Evolutionary conservation across 2,113 vertebrate genomes (phyloP), one percentile per base, ranked within the genome.

Genomic region (Gyps fulvus): DNA sequence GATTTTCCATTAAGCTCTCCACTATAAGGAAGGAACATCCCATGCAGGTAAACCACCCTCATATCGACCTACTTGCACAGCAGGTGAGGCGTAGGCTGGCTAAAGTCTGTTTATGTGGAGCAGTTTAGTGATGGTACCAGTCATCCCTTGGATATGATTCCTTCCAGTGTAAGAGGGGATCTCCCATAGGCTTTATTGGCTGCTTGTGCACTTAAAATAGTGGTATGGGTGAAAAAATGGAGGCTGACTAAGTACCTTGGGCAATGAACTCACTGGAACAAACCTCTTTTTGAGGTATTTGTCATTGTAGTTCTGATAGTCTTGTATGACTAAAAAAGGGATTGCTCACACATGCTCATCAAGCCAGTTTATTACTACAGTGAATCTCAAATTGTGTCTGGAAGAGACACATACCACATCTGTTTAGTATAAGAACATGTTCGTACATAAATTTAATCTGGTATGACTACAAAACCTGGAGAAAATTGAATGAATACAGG

Each of bases 21-120:
- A 6, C 31, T 42, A 11, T 13, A 54, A 54, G 31, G 32, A 31
- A 59, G 20, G 43, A 31, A 49, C 4, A 45, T 50, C 11, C 67
- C 52, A 36, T 32, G 58, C 45, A 57, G 31, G 17, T 43, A 43
- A 62, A 72, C 2, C 31, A 54, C 32, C 16, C 9, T 61, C 29
- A 29, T 11, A 2, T 4, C 0, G 1, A 57, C 29, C 32, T 17
- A 10, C 5, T 21, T 54, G 69, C 65, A 43, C 6, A 29, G 27
- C 38, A 82, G 36, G 17, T 19, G 32, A 42, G 67, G 62, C 3
- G 3, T 29, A 71, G 26, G 11, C 18, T 59, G 69, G n/a, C 16
- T 61, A 15, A 82, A 83, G 71, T 18, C 11, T 76, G 45, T 16
- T 71, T 49, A 25, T 13, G 13, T 32, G 57, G 12, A 42, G 20